A percentile compares a stretch with the other conserved stretches of the same genome.
phyloP scores from a whole-genome alignment of 1,140 invertebrate genomes.

The Zaprionus tsacasi region DNA sequence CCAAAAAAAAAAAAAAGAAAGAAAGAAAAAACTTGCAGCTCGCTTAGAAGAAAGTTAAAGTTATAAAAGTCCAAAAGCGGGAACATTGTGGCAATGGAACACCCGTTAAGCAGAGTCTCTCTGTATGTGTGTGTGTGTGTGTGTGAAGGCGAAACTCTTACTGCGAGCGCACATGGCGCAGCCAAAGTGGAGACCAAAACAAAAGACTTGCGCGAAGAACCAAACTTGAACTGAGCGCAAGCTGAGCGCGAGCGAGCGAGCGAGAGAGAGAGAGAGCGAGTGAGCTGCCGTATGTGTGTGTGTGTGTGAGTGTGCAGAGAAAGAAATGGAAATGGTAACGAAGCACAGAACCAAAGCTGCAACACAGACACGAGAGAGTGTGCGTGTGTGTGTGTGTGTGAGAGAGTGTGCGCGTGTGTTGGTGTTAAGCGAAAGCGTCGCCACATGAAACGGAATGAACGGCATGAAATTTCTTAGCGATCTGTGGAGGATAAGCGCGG shows the following conservation, averaged over 20 bases:
- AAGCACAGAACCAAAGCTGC: constrained; percentile 43
- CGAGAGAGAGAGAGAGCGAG: neutral
- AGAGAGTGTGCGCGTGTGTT: constrained; percentile 37
- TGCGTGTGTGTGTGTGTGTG: neutral
- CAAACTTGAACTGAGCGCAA: constrained; percentile 61
- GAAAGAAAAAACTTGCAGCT: constrained; percentile 36
- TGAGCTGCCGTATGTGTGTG: constrained; percentile 3
- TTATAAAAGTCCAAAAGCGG: constrained; percentile 67
- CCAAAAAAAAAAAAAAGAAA: constrained; percentile 11
- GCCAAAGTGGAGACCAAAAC: constrained; percentile 72
- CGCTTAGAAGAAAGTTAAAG: constrained; percentile 77
- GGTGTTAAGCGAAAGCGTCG: constrained; percentile 74
- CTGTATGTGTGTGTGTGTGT: constrained; percentile 11
- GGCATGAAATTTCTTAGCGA: constrained; percentile 82
- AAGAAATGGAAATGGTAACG: constrained; percentile 75
- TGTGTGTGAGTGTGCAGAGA: constrained; percentile 37
- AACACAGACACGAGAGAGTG: neutral
- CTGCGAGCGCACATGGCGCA: constrained; percentile 66
- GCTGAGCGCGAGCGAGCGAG: constrained; percentile 10
- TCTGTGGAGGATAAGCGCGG: constrained; percentile 80
- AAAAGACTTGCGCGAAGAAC: constrained; percentile 82
- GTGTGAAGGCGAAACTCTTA: constrained; percentile 70
- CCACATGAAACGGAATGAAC: constrained; percentile 78
- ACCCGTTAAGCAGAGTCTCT: constrained; percentile 50
- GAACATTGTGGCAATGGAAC: constrained; percentile 68